Evolutionary conservation across 1,140 invertebrate species (phyloP).

Genomic region (Amyelois transitella): DNA sequence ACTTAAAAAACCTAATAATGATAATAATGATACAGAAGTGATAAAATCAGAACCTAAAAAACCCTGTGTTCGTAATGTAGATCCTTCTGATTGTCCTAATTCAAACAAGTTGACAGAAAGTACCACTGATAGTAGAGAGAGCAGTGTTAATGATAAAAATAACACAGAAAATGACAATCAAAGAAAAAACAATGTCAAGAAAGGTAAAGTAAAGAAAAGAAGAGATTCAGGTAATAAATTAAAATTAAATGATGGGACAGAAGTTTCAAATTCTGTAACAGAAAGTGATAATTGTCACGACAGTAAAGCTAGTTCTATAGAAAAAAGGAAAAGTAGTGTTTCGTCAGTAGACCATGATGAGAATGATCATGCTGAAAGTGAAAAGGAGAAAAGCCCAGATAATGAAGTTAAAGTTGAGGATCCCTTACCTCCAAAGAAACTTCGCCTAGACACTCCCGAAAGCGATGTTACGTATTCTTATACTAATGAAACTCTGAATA

Average conservation of each 20-base stretch:
- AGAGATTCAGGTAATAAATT: constrained; percentile 32
- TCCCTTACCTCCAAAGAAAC: constrained; percentile 57
- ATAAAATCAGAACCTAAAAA: constrained; percentile 57
- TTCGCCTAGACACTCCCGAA: constrained; percentile 57
- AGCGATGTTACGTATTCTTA: constrained; percentile 41
- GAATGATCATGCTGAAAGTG: constrained; percentile 38
- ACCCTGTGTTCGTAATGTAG: constrained; percentile 50
- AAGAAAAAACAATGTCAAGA: constrained; percentile 47
- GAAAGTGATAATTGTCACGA: constrained; percentile 48
- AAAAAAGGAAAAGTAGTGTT: constrained; percentile 64
- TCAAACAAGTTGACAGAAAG: constrained; percentile 56
- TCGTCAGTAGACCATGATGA: constrained; percentile 54
- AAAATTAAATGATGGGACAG: constrained; percentile 42
- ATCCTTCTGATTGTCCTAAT: constrained; percentile 58
- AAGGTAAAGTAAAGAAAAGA: constrained; percentile 57
- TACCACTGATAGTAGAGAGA: constrained; percentile 41
- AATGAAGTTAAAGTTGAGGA: constrained; percentile 48
- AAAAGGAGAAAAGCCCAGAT: constrained; percentile 46
- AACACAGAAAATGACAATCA: constrained; percentile 42
- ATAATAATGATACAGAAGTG: constrained; percentile 33
- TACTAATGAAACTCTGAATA: constrained; percentile 49
- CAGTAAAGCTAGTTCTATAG: constrained; percentile 64
- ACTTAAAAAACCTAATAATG: constrained; percentile 56
- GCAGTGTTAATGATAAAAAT: constrained; percentile 56
- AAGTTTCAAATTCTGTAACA: constrained; percentile 36